Percentiles rank a stretch among this genome's conserved stretches.
phyloP scores from a whole-genome alignment of 2,797 vertebrate species.

The Phalloptychus januarius region DNA sequence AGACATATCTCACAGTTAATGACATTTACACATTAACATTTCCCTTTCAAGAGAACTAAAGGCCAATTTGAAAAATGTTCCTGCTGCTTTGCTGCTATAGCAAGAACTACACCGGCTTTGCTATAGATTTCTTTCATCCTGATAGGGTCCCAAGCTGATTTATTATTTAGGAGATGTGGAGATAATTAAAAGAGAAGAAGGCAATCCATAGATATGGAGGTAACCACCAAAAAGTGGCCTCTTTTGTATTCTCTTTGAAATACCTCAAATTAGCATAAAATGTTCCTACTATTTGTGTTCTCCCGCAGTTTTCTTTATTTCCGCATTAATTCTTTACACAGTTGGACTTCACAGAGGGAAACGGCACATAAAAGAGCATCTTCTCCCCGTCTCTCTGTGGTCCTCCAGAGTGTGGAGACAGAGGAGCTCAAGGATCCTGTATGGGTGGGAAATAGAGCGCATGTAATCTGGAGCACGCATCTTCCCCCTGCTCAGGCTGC shows the following conservation, averaged over 20 bases:
- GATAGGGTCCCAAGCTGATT: slow-evolving; percentile 40
- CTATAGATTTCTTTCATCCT: slow-evolving; percentile 31
- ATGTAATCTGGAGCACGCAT: slow-evolving; percentile 88
- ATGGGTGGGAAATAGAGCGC: slow-evolving; percentile 90
- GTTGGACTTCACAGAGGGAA: slow-evolving; percentile 52
- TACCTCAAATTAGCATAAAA: slow-evolving; percentile 24
- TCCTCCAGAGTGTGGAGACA: slow-evolving; percentile 75
- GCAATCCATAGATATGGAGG: slow-evolving; percentile 18
- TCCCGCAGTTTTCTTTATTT: slow-evolving; percentile 30
- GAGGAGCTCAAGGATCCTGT: slow-evolving; percentile 84
- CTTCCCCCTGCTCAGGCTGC: slow-evolving; percentile 86
- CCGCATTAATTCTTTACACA: slow-evolving; percentile 47
- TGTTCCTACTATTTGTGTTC: slow-evolving; percentile 44
- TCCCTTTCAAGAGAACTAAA: not conserved
- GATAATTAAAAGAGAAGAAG: slow-evolving; percentile 49
- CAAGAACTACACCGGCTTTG: slow-evolving; percentile 7
- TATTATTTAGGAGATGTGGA: slow-evolving; percentile 53
- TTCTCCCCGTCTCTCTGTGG: slow-evolving; percentile 40
- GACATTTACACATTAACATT: not conserved
- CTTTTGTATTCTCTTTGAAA: slow-evolving; percentile 21
- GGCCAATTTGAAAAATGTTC: not conserved
- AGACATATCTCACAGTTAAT: not conserved
- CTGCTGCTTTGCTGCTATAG: not conserved
- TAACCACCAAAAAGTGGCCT: slow-evolving; percentile 13
- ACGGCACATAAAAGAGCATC: slow-evolving; percentile 60